Conservation (phyloP, 2,797 vertebrate species). For the Dromococcyx pavoninus region DNA sequence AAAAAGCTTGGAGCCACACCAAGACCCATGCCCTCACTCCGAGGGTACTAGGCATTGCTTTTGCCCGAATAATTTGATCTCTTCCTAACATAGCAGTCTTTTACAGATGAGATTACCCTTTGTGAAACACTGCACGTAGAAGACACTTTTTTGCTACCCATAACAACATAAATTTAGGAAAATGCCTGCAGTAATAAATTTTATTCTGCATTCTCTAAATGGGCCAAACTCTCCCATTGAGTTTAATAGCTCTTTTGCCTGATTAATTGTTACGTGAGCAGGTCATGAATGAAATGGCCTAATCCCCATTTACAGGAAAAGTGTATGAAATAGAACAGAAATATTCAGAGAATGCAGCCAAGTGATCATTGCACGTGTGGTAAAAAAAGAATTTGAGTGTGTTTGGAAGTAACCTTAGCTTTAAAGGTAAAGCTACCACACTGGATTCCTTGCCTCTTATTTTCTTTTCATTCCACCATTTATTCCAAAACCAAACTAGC, state of each 20-base stretch:
- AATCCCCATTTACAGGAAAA: conserved; percentile 35
- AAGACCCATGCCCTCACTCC: not conserved
- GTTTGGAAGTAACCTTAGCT: not conserved
- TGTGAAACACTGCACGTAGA: not conserved
- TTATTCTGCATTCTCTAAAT: not conserved
- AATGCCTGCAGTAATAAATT: conserved; percentile 18
- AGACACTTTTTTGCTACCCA: not conserved
- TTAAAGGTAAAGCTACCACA: not conserved
- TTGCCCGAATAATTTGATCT: not conserved
- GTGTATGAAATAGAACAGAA: conserved; percentile 60
- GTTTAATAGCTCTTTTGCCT: conserved; percentile 21
- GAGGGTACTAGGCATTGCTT: not conserved
- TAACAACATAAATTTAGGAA: not conserved
- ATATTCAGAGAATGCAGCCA: conserved; percentile 55
- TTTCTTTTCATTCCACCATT: not conserved
- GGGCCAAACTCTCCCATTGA: not conserved
- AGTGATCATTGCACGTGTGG: conserved; percentile 28
- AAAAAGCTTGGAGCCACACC: not conserved
- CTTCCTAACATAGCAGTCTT: not conserved
- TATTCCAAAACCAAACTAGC: not conserved
- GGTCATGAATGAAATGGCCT: conserved; percentile 9
- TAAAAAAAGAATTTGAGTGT: conserved; percentile 21
- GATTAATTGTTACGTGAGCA: conserved; percentile 1
- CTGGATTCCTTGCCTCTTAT: not conserved
- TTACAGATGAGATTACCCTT: not conserved